A percentile compares a stretch with the other conserved stretches of the same genome.
Conservation (phyloP, 53 echinoderm and acorn worm species). For the Holothuria scabra region DNA sequence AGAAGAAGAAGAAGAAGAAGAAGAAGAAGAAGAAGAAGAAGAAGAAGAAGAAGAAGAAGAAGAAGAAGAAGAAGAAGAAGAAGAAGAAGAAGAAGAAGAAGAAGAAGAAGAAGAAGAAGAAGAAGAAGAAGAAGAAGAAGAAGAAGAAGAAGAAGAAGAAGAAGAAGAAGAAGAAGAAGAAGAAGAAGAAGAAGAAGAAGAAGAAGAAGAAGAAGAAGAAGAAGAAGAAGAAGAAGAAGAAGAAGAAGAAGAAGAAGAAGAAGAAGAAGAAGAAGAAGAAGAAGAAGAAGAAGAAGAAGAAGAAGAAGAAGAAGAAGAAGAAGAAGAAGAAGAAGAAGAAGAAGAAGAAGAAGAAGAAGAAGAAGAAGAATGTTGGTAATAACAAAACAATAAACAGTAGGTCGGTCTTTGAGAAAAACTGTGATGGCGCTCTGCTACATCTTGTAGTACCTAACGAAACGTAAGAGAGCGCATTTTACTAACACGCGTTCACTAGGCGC, state of each 20-base stretch:
- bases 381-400: too few relatives aligned
- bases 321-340: too few relatives aligned
- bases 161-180: neutral
- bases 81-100: slow-evolving; percentile 40
- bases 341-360: too few relatives aligned
- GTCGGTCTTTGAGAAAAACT: too few relatives aligned
- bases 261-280: too few relatives aligned
- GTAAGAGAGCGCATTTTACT: too few relatives aligned
- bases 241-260: neutral
- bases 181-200: neutral
- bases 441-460: too few relatives aligned
- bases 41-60: slow-evolving; percentile 40
- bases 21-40: slow-evolving; percentile 40
- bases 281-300: too few relatives aligned
- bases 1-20: slow-evolving; percentile 42
- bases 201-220: slow-evolving; percentile 7
- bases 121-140: slow-evolving; percentile 42
- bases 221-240: neutral
- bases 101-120: slow-evolving; percentile 40
- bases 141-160: slow-evolving; percentile 34
- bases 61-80: slow-evolving; percentile 42
- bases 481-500: too few relatives aligned
- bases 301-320: too few relatives aligned
- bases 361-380: too few relatives aligned
- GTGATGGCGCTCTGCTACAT: too few relatives aligned